Percentiles rank a stretch among this genome's conserved stretches.
Conservation (phyloP, 2,113 vertebrate genomes). For the Leucoraja erinaceus region DNA sequence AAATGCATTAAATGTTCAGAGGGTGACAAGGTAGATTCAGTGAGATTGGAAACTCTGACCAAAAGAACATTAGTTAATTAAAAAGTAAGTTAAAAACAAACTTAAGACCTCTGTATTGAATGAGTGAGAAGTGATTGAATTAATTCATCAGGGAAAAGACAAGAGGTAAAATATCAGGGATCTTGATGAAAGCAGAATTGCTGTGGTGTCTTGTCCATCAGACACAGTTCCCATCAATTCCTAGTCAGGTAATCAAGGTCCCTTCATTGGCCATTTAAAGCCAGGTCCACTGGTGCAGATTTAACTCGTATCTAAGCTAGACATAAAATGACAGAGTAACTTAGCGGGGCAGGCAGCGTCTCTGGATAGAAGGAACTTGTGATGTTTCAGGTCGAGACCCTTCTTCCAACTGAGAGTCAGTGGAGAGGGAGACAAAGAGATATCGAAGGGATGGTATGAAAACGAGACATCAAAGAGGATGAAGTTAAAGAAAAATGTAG, state of each 20-base stretch:
- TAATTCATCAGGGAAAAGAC: not conserved
- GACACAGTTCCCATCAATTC: not conserved
- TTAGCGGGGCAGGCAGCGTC: no score
- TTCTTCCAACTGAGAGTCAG: no score
- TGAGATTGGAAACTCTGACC: not conserved
- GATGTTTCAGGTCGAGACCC: no score
- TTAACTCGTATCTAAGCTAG: no score
- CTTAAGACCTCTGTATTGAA: not conserved
- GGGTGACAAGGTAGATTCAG: not conserved
- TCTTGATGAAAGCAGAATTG: not conserved
- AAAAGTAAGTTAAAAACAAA: not conserved
- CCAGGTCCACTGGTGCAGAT: not conserved
- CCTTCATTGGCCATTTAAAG: not conserved
- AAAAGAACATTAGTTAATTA: not conserved
- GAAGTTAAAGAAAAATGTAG: no score
- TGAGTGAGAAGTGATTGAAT: not conserved
- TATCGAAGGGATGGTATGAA: no score
- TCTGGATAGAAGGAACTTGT: no score
- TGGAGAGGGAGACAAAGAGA: no score
- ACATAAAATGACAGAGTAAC: no score
- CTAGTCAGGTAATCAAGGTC: not conserved
- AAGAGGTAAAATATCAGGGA: not conserved
- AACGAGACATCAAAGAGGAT: no score
- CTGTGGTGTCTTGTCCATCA: not conserved
- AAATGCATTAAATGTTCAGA: not conserved